Percentiles rank a stretch among this genome's conserved stretches.
phyloP scores from a whole-genome alignment of 2,113 vertebrate genomes.

The Hippocampus mohnikei region DNA sequence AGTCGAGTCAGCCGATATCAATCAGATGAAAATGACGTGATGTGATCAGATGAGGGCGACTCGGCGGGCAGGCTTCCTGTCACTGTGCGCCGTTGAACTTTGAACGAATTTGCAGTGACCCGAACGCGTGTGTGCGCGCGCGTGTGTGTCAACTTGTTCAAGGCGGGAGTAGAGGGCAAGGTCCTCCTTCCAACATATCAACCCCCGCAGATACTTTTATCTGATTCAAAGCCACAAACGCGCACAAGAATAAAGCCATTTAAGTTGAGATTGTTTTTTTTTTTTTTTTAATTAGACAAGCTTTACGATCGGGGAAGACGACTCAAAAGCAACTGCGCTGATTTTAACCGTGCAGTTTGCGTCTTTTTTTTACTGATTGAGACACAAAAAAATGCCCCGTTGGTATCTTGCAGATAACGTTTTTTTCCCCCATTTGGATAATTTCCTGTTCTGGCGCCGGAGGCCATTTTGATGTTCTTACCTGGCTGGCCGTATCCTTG shows the following conservation, averaged over 20 bases:
- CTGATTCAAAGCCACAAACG: constrained; percentile 9
- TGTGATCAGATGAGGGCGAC: too few relatives aligned
- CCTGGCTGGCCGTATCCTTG: constrained; percentile 58
- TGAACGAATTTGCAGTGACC: constrained; percentile 32
- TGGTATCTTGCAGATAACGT: neutral
- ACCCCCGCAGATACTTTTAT: constrained; percentile 39
- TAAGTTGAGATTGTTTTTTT: too few relatives aligned
- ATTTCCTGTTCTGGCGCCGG: neutral
- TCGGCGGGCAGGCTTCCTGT: neutral
- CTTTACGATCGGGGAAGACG: neutral
- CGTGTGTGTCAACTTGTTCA: constrained; percentile 23
- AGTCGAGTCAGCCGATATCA: too few relatives aligned
- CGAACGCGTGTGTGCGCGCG: neutral
- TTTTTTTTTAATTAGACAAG: neutral
- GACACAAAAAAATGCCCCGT: neutral
- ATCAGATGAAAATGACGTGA: too few relatives aligned
- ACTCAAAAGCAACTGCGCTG: neutral
- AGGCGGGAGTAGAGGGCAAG: constrained; percentile 53
- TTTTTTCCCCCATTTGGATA: neutral
- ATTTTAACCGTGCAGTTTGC: constrained; percentile 5
- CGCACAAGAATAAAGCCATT: neutral
- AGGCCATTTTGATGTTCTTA: constrained; percentile 16
- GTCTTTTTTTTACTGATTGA: constrained; percentile 18
- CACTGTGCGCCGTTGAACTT: constrained; percentile 39
- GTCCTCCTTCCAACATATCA: constrained; percentile 67